Evolutionary conservation across 2,113 vertebrate genomes (phyloP), one percentile per base, ranked within the genome.

Genomic region (Mixornis gularis): DNA sequence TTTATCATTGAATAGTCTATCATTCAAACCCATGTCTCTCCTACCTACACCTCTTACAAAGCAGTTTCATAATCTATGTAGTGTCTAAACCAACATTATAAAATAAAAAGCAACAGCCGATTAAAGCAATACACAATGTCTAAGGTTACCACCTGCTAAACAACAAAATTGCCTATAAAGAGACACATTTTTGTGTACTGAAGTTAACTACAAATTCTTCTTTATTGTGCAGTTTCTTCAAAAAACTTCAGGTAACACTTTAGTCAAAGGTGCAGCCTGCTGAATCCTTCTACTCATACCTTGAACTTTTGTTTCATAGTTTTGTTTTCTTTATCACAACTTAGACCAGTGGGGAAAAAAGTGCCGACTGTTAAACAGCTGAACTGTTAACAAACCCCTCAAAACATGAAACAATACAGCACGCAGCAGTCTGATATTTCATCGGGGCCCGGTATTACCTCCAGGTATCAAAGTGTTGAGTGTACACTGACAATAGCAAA

Each of bases 401-500:
- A n/a, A 70, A 58, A 7, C 49, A 56, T 3, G 4, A 71, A 84
- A 78, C 3, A 52, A 52, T 13, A 6, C 0, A 24, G n/a, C 44
- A 71, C 3, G 4, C 1, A 12, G n/a, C 52, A 81, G 25, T 18
- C n/a, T 1, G 1, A 7, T 32, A 65, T 13, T 58, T 66, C 52
- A 25, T 5, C 2, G 3, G n/a, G 26, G 16, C 9, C 40, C 41
- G 1, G 3, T 19, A 30, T 25, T 36, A 46, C 25, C 43, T 29
- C 44, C 18, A 32, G 7, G 13, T 8, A 79, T 4, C 5, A 2
- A 85, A 27, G 24, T 1, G 5, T 1, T 38, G 16, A 51, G n/a
- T 4, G 5, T 19, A 62, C 5, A 7, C 5, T 19, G 51, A 64
- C 43, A 90, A 30, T 4, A 34, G 34, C 7, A 73, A 71, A 79